phyloP scores from a whole-genome alignment of 37 sponge, comb jelly and placozoan genomes.

The Tethya wilhelma region DNA sequence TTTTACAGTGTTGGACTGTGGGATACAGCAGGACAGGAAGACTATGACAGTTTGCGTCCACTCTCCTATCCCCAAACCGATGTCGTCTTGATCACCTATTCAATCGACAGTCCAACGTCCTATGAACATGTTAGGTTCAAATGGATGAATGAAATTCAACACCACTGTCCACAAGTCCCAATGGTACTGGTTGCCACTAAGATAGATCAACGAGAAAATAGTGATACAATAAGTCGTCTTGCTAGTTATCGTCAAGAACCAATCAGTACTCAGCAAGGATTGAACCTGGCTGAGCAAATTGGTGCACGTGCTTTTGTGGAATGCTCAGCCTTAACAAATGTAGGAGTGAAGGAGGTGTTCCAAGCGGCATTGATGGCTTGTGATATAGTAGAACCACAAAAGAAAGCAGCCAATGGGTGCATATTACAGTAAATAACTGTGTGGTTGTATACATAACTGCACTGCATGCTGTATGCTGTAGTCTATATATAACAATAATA shows the following conservation, averaged over 20 bases:
- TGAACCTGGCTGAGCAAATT: not conserved
- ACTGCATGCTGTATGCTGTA: too few species aligned
- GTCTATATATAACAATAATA: too few species aligned
- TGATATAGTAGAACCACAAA: too few species aligned
- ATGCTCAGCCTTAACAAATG: not conserved
- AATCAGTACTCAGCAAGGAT: not conserved
- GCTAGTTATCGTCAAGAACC: conserved; percentile 20
- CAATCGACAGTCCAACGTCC: too few species aligned
- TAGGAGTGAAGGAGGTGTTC: not conserved
- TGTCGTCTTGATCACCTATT: conserved; percentile 90
- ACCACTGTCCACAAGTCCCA: not conserved
- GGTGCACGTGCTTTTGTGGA: not conserved
- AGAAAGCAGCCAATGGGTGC: too few species aligned
- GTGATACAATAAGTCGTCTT: conserved; percentile 51
- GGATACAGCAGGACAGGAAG: too few species aligned
- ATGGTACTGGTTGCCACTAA: not conserved
- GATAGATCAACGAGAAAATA: not conserved
- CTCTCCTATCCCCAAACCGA: conserved; percentile 96
- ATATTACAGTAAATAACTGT: not conserved
- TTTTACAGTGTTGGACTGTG: not conserved
- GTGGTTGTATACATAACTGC: too few species aligned
- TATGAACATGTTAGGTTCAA: conserved; percentile 92
- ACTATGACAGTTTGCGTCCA: conserved; percentile 90
- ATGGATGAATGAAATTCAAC: conserved; percentile 31
- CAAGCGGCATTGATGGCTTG: not conserved